These are phyloP conservation scores for Zeuzera pyrina DNA, from an alignment of 2,888 invertebrate genomes.

Conservation along the genomic window DNA sequence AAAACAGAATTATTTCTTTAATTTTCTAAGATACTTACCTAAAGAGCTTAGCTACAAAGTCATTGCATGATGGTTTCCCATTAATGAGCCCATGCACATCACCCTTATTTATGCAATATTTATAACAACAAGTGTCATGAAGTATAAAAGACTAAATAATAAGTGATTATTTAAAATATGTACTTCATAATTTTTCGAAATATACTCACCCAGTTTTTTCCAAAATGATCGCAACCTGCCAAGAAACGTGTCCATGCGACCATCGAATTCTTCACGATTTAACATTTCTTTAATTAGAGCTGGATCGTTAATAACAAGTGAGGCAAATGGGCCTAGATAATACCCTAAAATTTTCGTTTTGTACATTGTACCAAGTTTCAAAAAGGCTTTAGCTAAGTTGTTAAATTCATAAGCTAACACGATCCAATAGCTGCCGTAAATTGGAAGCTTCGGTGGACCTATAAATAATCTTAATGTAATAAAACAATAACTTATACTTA, in stretches of 20 bases:
- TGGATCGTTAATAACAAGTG: constrained; percentile 68
- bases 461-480: no score
- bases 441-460: constrained; percentile 76
- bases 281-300: constrained; percentile 72
- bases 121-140: constrained; percentile 5
- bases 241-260: constrained; percentile 65
- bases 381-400: constrained; percentile 63
- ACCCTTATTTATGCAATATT: no score
- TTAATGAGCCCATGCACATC: no score
- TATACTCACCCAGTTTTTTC: constrained; percentile 59
- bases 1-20: no score
- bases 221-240: constrained; percentile 67
- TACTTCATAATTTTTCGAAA: not conserved
- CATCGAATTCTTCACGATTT: constrained; percentile 74
- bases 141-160: constrained; percentile 1
- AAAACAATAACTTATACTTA: no score
- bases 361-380: constrained; percentile 66
- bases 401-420: constrained; percentile 64
- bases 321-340: constrained; percentile 60
- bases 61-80: no score
- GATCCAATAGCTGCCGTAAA: constrained; percentile 76
- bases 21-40: no score
- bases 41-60: no score
- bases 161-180: not conserved
- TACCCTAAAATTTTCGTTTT: constrained; percentile 75